A percentile compares a stretch with the other conserved stretches of the same genome.
Evolutionary conservation across 2,113 vertebrate genomes (phyloP).

Genomic region (Muntiacus reevesi): DNA sequence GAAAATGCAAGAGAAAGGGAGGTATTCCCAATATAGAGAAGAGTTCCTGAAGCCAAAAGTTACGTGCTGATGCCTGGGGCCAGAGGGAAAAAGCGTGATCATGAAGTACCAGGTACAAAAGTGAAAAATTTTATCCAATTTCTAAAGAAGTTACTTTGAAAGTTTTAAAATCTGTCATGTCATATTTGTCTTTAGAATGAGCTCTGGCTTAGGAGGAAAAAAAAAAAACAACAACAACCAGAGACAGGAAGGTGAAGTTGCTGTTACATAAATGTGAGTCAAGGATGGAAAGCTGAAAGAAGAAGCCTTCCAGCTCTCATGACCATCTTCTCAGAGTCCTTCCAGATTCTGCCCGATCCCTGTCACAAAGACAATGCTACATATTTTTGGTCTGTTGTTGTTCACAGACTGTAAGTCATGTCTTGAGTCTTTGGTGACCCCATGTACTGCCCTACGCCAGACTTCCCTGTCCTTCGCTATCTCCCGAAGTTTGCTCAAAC

Average conservation of each 20-base stretch:
- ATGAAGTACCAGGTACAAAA: background rate
- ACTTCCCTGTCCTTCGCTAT: background rate
- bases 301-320: background rate
- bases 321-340: background rate
- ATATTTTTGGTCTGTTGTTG: background rate
- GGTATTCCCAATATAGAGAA: background rate
- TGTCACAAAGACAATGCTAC: background rate
- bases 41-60: background rate
- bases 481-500: background rate
- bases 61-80: background rate
- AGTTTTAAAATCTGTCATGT: background rate
- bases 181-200: background rate
- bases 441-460: background rate
- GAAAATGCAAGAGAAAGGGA: background rate
- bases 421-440: background rate
- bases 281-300: background rate
- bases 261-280: background rate
- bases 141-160: background rate
- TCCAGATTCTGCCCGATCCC: background rate
- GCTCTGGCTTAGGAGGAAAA: background rate
- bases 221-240: background rate
- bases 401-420: background rate
- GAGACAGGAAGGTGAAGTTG: background rate
- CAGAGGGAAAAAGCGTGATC: background rate
- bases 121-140: background rate